Percentiles rank a stretch among this genome's conserved stretches.
Conservation (phyloP, 53 echinoderm and acorn worm genomes). For the Echinometra lucunter region DNA sequence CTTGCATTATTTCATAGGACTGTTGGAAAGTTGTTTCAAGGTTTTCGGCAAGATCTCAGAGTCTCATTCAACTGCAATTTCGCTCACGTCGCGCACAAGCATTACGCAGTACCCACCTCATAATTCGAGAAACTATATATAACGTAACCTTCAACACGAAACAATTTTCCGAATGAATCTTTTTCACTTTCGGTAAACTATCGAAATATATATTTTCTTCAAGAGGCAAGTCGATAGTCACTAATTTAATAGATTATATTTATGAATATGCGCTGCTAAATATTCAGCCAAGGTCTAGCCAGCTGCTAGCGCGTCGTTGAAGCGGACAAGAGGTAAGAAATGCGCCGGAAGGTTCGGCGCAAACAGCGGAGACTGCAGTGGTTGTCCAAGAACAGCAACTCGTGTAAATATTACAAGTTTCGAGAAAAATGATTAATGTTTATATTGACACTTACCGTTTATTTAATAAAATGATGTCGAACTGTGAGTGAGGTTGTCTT, state of each 20-base stretch:
- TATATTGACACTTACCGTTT: background rate
- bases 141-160: background rate
- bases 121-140: background rate
- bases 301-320: background rate
- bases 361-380: background rate
- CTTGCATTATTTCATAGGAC: background rate
- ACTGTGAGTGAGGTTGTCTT: background rate
- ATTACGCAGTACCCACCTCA: background rate
- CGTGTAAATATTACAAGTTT: background rate
- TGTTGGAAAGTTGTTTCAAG: background rate
- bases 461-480: background rate
- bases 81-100: background rate
- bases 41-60: background rate
- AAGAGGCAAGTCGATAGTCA: background rate
- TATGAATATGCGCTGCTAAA: background rate
- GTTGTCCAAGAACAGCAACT: background rate
- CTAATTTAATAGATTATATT: background rate
- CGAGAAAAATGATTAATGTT: background rate
- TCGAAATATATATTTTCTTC: background rate
- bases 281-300: background rate
- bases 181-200: background rate
- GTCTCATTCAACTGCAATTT: background rate
- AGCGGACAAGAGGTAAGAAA: background rate
- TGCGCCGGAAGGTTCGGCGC: background rate
- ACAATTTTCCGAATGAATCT: background rate